A percentile compares a stretch with the other conserved stretches of the same genome.
These are phyloP conservation scores for Papilio aristodemus DNA, from an alignment of 1,140 invertebrate genomes.

Conservation along the genomic window DNA sequence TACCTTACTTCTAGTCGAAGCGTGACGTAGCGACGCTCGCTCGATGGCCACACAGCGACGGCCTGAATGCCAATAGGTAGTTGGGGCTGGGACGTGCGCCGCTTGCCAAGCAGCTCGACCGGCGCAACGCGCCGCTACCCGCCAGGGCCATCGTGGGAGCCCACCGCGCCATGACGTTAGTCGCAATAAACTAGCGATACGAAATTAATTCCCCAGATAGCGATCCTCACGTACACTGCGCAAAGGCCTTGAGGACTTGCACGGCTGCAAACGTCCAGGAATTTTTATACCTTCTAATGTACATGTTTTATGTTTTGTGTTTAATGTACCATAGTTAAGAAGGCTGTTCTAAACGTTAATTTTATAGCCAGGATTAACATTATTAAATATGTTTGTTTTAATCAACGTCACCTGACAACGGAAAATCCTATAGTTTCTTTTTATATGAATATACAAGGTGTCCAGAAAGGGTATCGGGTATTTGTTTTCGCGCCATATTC, in stretches of 20 bases:
- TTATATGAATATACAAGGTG: too few species aligned
- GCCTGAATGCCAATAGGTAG: conserved; percentile 21
- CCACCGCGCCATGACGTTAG: conserved; percentile 3
- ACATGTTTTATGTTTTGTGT: not conserved
- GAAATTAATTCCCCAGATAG: conserved; percentile 29
- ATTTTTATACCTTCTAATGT: conserved; percentile 1
- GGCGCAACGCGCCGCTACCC: not conserved
- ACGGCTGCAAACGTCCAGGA: conserved; percentile 1
- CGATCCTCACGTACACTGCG: conserved; percentile 17
- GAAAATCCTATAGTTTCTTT: too few species aligned
- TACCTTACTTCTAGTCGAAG: too few species aligned
- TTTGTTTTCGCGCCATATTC: too few species aligned
- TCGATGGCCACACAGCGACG: not conserved
- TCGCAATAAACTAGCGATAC: conserved; percentile 26
- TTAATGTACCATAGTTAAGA: not conserved
- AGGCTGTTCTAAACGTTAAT: not conserved
- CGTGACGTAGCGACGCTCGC: conserved; percentile 18
- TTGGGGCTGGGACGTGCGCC: conserved; percentile 4
- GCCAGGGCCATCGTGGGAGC: conserved; percentile 5
- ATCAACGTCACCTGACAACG: too few species aligned
- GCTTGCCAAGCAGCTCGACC: not conserved
- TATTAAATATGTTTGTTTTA: too few species aligned
- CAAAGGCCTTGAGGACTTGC: conserved; percentile 8
- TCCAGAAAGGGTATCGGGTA: too few species aligned
- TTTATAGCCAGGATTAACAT: too few species aligned